phyloP scores from a whole-genome alignment of 2,113 vertebrate genomes.

The Coptodon bakossiorum region DNA sequence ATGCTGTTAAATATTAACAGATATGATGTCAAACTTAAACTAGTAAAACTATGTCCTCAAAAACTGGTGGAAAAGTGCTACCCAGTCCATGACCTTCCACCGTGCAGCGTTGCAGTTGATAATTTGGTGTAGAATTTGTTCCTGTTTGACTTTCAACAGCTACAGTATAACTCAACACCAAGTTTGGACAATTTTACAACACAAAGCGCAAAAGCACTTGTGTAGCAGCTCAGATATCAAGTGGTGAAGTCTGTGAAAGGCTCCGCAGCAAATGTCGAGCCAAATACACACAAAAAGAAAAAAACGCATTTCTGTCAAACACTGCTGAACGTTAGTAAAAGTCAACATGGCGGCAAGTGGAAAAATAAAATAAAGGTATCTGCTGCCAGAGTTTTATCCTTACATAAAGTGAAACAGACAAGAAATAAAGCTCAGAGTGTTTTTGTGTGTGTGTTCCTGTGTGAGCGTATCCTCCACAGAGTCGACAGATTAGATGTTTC shows the following conservation, averaged over 20 bases:
- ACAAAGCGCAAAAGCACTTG: neutral
- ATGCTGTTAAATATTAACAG: neutral
- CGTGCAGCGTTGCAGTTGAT: neutral
- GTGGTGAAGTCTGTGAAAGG: neutral
- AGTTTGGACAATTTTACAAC: neutral
- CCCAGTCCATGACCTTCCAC: neutral
- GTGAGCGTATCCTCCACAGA: neutral
- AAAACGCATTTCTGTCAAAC: neutral
- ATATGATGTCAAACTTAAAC: neutral
- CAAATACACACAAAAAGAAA: neutral
- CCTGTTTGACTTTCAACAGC: neutral
- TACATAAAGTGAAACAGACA: neutral
- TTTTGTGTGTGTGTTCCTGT: neutral
- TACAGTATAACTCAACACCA: neutral
- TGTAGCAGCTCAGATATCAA: neutral
- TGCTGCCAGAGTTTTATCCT: neutral
- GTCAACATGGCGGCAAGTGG: neutral
- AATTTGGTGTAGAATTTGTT: neutral
- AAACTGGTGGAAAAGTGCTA: neutral
- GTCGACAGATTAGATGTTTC: conserved; percentile 53
- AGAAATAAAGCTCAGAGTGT: neutral
- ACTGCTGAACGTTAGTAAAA: neutral
- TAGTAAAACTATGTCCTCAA: neutral
- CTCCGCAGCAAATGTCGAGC: neutral
- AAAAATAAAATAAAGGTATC: neutral